Evolutionary conservation across 2,888 invertebrate species (phyloP).

Genomic region (Acronicta aceris): DNA sequence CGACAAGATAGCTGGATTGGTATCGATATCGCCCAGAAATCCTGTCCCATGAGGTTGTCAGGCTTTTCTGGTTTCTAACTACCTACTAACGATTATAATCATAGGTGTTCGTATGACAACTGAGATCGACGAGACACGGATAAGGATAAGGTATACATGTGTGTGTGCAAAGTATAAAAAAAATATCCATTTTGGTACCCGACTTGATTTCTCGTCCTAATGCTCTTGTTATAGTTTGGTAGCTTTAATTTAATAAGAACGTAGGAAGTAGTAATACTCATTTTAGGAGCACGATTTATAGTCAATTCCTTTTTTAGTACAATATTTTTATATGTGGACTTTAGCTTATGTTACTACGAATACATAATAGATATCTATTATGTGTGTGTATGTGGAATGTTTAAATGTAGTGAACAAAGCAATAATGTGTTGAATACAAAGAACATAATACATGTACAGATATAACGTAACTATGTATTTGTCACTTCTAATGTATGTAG

Average conservation of each 20-base stretch:
- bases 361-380: constrained; percentile 27
- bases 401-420: constrained; percentile 55
- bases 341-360: constrained; percentile 22
- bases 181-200: constrained; percentile 8
- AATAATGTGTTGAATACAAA: constrained; percentile 56
- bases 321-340: constrained; percentile 9
- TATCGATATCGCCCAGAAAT: no score
- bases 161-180: not conserved
- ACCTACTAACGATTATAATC: no score
- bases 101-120: no score
- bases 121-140: no score
- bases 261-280: constrained; percentile 3
- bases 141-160: no score
- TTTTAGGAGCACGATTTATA: constrained; percentile 12
- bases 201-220: not conserved
- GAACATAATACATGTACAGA: constrained; percentile 43
- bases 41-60: no score
- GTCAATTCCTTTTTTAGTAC: constrained; percentile 7
- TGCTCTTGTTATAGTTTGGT: not conserved
- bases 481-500: constrained; percentile 54
- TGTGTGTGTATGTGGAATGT: constrained; percentile 40
- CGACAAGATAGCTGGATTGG: no score
- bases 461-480: constrained; percentile 50
- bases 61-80: no score
- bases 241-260: constrained; percentile 3